phyloP scores from a whole-genome alignment of 1,140 invertebrate species.

The Diuraphis noxia region DNA sequence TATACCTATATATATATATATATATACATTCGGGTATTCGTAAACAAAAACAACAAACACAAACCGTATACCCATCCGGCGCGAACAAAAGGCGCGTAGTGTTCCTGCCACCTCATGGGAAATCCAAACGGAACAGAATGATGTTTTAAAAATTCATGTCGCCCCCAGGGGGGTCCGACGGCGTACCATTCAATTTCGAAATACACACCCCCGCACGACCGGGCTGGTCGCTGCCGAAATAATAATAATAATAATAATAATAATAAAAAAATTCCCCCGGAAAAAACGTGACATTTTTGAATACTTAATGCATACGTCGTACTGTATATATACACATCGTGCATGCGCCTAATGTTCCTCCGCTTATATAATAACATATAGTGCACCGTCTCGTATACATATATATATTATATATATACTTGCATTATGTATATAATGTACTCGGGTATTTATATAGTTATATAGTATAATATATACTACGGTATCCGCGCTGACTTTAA shows the following conservation, averaged over 20 bases:
- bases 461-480: not conserved
- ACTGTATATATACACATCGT: not conserved
- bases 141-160: slow-evolving; percentile 47
- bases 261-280: slow-evolving; percentile 29
- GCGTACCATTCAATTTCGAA: slow-evolving; percentile 46
- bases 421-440: not conserved
- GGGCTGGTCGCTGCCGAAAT: not conserved
- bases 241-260: slow-evolving; percentile 34
- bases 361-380: not conserved
- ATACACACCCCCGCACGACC: not conserved
- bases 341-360: not conserved
- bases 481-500: not conserved
- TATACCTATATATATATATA: not conserved
- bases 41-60: slow-evolving; percentile 35
- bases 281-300: slow-evolving; percentile 51
- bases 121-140: slow-evolving; percentile 51
- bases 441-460: not conserved
- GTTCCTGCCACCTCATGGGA: slow-evolving; percentile 48
- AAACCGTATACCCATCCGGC: not conserved
- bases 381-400: not conserved
- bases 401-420: no score
- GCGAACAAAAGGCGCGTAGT: slow-evolving; percentile 40
- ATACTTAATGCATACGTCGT: slow-evolving; percentile 11
- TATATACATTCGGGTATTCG: not conserved
- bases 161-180: slow-evolving; percentile 17